Conservation (phyloP, 1,140 invertebrate species). For the Neotoxoptera formosana region DNA sequence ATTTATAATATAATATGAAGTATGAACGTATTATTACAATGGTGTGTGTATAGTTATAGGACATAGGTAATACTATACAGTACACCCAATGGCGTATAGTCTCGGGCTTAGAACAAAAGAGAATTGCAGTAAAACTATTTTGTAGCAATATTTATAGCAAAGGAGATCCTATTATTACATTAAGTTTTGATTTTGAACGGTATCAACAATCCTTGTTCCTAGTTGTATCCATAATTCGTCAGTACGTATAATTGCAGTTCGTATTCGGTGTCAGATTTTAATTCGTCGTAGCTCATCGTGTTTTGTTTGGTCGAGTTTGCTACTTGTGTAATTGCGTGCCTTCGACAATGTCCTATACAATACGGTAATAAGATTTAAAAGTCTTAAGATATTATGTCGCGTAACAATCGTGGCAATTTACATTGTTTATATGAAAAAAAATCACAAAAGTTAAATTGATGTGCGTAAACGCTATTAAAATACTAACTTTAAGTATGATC, state of each 20-base stretch:
- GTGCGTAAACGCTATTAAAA: background rate
- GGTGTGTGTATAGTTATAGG: too few species aligned
- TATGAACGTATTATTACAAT: too few species aligned
- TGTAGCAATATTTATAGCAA: too few species aligned
- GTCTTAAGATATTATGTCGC: background rate
- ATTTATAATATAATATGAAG: too few species aligned
- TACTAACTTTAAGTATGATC: conserved; percentile 6
- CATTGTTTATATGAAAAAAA: background rate
- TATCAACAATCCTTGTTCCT: background rate
- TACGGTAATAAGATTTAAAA: background rate
- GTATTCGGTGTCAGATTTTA: background rate
- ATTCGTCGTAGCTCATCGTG: background rate
- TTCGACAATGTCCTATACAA: background rate
- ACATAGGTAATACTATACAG: too few species aligned
- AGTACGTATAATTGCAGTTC: background rate
- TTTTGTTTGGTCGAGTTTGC: background rate
- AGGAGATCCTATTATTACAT: background rate
- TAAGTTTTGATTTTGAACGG: conserved; percentile 30
- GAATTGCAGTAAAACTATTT: background rate
- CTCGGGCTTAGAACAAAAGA: too few species aligned
- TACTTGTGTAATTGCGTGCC: background rate
- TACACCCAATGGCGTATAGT: too few species aligned
- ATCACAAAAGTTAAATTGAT: background rate
- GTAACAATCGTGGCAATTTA: background rate
- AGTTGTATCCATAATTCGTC: conserved; percentile 1